Conservation (phyloP, 1,140 invertebrate genomes). For the Sminthurinus signatus region DNA sequence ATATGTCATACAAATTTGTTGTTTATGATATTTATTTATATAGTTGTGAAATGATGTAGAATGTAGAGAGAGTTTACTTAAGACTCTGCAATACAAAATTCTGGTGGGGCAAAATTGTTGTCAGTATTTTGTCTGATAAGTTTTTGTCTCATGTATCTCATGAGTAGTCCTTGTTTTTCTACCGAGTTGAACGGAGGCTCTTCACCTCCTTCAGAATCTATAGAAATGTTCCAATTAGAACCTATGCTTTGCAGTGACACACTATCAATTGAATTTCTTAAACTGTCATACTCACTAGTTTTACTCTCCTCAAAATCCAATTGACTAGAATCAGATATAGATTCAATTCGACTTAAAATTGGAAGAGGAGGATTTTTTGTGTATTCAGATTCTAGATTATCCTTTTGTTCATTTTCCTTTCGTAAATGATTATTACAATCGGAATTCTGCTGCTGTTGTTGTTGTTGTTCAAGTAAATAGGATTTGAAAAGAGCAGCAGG, state of each 20-base stretch:
- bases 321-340: slow-evolving; percentile 4
- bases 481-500: slow-evolving; percentile 27
- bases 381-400: too few species aligned
- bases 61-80: too few species aligned
- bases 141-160: slow-evolving; percentile 26
- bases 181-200: slow-evolving; percentile 26
- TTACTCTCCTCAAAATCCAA: not conserved
- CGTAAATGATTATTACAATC: not conserved
- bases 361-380: too few species aligned
- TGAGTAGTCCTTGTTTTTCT: slow-evolving; percentile 27
- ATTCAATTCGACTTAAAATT: not conserved
- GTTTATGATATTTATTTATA: too few species aligned
- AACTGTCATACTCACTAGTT: not conserved
- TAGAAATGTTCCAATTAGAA: slow-evolving; percentile 12
- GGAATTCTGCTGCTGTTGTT: not conserved
- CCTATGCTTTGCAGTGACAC: not conserved
- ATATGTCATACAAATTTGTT: too few species aligned
- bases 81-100: slow-evolving; percentile 35
- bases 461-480: not conserved
- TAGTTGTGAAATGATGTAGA: too few species aligned
- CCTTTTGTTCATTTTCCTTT: not conserved
- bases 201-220: slow-evolving; percentile 17
- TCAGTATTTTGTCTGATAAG: slow-evolving; percentile 31
- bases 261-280: not conserved
- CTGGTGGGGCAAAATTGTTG: slow-evolving; percentile 37